Conservation (phyloP, 2,113 vertebrate species). For the Charina bottae region DNA sequence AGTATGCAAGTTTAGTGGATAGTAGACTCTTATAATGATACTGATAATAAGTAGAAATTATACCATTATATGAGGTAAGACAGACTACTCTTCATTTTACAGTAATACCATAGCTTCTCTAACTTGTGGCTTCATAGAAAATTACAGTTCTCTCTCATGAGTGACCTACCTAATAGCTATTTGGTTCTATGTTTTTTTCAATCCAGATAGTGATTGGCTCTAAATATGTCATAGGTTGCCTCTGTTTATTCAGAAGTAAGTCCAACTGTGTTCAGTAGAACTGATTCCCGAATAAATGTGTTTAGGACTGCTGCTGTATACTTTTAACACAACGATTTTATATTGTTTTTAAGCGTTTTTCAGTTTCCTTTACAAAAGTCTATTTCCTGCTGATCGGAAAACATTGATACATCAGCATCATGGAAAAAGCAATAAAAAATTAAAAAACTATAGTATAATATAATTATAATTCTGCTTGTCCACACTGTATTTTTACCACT, state of each 20-base stretch:
- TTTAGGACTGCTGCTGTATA: not conserved
- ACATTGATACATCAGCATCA: not conserved
- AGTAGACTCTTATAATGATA: constrained; percentile 50
- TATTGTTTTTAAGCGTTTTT: not conserved
- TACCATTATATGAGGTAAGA: constrained; percentile 59
- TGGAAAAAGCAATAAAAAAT: not conserved
- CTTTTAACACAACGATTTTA: not conserved
- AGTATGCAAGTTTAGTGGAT: constrained; percentile 58
- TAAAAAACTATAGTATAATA: not conserved
- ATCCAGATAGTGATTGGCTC: not conserved
- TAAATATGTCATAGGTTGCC: not conserved
- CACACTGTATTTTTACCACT: not conserved
- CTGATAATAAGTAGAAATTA: constrained; percentile 67
- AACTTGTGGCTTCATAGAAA: constrained; percentile 61
- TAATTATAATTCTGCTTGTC: not conserved
- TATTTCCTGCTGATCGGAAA: constrained; percentile 24
- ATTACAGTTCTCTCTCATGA: constrained; percentile 57
- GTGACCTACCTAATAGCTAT: constrained; percentile 60
- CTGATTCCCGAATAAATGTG: not conserved
- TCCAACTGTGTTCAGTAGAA: not conserved
- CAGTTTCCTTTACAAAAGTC: not conserved
- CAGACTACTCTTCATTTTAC: constrained; percentile 59
- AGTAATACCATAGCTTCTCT: constrained; percentile 63
- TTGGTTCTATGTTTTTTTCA: constrained; percentile 31
- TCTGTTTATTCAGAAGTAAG: constrained; percentile 1